These are phyloP conservation scores for Falco biarmicus DNA, from an alignment of 2,797 vertebrate genomes.

Conservation along the genomic window DNA sequence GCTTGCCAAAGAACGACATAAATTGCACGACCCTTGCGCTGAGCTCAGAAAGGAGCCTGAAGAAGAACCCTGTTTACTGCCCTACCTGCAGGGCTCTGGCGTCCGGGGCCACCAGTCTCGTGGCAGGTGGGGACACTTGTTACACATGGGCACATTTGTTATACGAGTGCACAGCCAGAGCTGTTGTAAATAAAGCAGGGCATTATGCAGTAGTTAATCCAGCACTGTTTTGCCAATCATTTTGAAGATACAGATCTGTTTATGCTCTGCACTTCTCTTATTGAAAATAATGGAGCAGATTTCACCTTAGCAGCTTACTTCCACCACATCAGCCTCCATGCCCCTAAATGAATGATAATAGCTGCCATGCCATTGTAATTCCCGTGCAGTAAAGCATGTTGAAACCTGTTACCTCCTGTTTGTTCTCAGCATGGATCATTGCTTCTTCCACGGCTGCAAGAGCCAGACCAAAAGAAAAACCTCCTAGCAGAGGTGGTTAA, in stretches of 20 bases:
- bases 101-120: neutral
- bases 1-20: constrained; percentile 21
- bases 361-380: neutral
- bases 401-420: constrained; percentile 31
- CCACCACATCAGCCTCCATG: neutral
- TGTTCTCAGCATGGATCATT: constrained; percentile 49
- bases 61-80: neutral
- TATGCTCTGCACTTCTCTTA: neutral
- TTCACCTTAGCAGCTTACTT: neutral
- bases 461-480: neutral
- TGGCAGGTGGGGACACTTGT: neutral
- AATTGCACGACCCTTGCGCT: neutral
- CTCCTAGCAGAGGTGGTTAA: neutral
- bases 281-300: constrained; percentile 5
- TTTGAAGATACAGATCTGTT: neutral
- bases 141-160: neutral
- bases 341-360: constrained; percentile 15
- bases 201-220: neutral
- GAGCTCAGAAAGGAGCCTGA: neutral
- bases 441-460: neutral
- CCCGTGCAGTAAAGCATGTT: neutral
- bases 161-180: neutral
- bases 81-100: neutral
- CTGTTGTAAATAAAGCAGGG: neutral
- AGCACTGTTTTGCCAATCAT: neutral